phyloP scores from a whole-genome alignment of 35 echinoderm and acorn worm species.

The Stichopus chloronotus region DNA sequence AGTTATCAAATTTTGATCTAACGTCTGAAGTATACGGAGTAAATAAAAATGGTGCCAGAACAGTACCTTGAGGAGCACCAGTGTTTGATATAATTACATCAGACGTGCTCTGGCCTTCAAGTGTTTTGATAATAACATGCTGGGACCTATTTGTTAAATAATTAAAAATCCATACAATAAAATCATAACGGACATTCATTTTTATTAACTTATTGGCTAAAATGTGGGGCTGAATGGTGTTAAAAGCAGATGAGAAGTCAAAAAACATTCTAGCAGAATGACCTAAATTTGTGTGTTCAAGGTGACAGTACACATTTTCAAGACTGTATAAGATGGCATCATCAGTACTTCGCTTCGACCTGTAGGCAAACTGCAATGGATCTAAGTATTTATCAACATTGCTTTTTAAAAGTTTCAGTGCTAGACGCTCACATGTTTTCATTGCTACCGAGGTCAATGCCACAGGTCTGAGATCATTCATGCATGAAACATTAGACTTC shows the following conservation, averaged over 20 bases:
- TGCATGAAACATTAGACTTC: background rate
- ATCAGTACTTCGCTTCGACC: background rate
- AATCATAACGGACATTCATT: background rate
- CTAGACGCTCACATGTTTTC: too few species aligned
- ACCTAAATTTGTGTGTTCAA: slow-evolving; percentile 9
- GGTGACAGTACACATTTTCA: background rate
- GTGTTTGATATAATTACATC: too few species aligned
- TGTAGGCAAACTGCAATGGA: slow-evolving; percentile 15
- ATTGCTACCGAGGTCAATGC: too few species aligned
- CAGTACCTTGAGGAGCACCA: too few species aligned
- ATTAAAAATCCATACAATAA: background rate
- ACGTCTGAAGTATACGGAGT: too few species aligned
- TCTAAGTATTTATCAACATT: background rate
- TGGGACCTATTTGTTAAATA: background rate
- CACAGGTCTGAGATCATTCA: too few species aligned
- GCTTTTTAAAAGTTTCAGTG: too few species aligned
- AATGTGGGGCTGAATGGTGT: slow-evolving; percentile 13
- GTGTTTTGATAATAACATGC: too few species aligned
- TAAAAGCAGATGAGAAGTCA: background rate
- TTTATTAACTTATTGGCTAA: background rate
- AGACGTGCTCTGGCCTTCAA: too few species aligned
- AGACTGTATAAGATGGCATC: background rate
- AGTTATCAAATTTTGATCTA: too few species aligned
- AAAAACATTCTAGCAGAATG: background rate
- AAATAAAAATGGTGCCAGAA: too few species aligned